Evolutionary conservation across 2,888 invertebrate genomes (phyloP), one percentile per base, ranked within the genome.

Genomic region (Eulithis testata): DNA sequence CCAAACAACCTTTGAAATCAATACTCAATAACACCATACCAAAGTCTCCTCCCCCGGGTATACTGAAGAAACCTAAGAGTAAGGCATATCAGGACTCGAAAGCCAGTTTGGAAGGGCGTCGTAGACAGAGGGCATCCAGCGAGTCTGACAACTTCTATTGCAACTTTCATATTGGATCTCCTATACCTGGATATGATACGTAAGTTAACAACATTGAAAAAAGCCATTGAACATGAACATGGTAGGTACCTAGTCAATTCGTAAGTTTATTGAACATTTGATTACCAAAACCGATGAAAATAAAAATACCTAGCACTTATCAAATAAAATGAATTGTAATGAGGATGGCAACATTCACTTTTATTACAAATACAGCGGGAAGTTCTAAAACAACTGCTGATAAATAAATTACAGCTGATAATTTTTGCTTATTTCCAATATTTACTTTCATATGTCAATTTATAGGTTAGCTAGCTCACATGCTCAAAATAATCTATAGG

Each of bases 71-170:
- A 75, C 90, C 93, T 11, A 93, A 91, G 75, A 82, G 72, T 63
- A 87, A 81, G 71, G 68, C 73, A 5, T 84, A 87, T 67, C 85
- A 84, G 50, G 92, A 91, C 7, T 63, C 80, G 4, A 90, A 86
- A 75, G 64, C 66, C 21, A 76, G 60, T 59, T 37, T 80, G 44
- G 93, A 93, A 73, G 90, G 91, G 6, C 85, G 93, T 4, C 82
- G 93, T 76, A 82, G 93, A 74, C 93, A 92, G 63, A 77, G 93
- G 57, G 93, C 93, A 2, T 80, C 90, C 0, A 93, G 93, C 82
- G 93, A 93, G 85, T 93, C 93, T 62, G 93, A 93, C 72, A 90
- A 93, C 73, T 80, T 87, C 11, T 89, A 84, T 70, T 79, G 85
- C 70, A 86, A 72, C 71, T 90, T 79, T 71, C 83, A 82, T 61